These are phyloP conservation scores for Calliphora vomitoria DNA, from an alignment of 2,888 invertebrate genomes.

Conservation along the genomic window DNA sequence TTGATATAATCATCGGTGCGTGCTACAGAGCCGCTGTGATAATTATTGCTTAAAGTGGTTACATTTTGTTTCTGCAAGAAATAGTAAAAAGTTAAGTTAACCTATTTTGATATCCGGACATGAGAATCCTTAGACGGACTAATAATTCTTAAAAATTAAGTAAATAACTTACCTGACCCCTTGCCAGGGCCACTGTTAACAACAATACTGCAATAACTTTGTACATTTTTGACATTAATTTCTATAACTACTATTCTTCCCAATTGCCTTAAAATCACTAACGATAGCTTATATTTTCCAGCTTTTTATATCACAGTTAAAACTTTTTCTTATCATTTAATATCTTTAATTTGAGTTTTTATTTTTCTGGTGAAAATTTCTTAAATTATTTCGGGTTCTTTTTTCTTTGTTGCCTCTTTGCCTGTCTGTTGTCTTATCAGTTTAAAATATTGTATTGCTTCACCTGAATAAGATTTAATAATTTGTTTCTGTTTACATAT, in stretches of 20 bases:
- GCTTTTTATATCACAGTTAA: constrained; percentile 27
- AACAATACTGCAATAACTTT: constrained; percentile 3
- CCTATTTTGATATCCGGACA: too few relatives aligned
- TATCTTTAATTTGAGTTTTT: neutral
- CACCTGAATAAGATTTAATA: constrained; percentile 3
- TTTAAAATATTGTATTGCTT: constrained; percentile 17
- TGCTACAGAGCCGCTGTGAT: neutral
- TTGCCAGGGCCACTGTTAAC: neutral
- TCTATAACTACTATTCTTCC: neutral
- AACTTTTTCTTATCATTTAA: neutral
- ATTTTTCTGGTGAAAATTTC: neutral
- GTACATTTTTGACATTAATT: neutral
- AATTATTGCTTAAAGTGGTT: neutral
- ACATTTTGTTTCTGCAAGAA: neutral
- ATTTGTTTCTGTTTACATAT: constrained; percentile 12
- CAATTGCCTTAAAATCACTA: neutral
- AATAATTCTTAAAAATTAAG: neutral
- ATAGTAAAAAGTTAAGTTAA: neutral
- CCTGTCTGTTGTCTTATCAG: constrained; percentile 15
- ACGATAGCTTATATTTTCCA: neutral
- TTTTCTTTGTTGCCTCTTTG: neutral
- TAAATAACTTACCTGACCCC: constrained; percentile 27
- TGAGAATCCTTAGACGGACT: neutral
- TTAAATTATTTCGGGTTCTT: neutral
- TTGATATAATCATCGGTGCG: constrained; percentile 19